A percentile compares a stretch with the other conserved stretches of the same genome.
Conservation (phyloP, 1,140 invertebrate genomes). For the Formica selysi region DNA sequence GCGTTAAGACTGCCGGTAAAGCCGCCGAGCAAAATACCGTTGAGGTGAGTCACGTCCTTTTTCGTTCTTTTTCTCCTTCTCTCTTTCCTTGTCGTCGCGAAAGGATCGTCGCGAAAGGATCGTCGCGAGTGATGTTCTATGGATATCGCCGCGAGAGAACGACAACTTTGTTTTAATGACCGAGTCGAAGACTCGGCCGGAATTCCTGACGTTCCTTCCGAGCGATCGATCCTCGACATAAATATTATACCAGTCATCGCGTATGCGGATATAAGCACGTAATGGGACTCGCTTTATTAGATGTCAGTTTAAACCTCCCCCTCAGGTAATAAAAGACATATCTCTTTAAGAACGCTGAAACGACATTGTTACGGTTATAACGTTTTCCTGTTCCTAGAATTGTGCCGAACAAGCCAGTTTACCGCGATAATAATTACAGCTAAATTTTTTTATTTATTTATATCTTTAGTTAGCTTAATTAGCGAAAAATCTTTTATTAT, state of each 20-base stretch:
- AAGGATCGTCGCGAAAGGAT: slow-evolving; percentile 20
- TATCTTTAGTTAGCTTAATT: neutral
- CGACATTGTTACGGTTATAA: slow-evolving; percentile 25
- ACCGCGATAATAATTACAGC: slow-evolving; percentile 6
- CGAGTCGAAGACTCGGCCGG: slow-evolving; percentile 23
- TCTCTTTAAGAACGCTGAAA: slow-evolving; percentile 35
- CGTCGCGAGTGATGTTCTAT: slow-evolving; percentile 21
- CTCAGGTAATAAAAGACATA: slow-evolving; percentile 36
- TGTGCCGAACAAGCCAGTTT: slow-evolving; percentile 29
- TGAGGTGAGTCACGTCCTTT: slow-evolving; percentile 81
- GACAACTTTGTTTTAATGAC: slow-evolving; percentile 31
- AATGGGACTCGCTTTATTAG: slow-evolving; percentile 24
- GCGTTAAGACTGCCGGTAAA: slow-evolving; percentile 75
- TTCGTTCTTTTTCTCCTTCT: neutral
- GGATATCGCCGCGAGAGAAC: slow-evolving; percentile 11
- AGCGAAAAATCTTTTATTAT: neutral
- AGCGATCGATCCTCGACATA: slow-evolving; percentile 39
- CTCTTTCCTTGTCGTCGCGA: neutral
- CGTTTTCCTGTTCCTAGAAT: slow-evolving; percentile 25
- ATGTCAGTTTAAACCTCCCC: neutral
- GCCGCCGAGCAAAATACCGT: slow-evolving; percentile 82
- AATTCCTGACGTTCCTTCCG: slow-evolving; percentile 61
- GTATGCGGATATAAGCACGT: slow-evolving; percentile 7
- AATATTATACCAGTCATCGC: slow-evolving; percentile 42
- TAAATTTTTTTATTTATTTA: neutral